Evolutionary conservation across 2,797 vertebrate species (phyloP), one percentile per base, ranked within the genome.

Genomic region (Molossus molossus): DNA sequence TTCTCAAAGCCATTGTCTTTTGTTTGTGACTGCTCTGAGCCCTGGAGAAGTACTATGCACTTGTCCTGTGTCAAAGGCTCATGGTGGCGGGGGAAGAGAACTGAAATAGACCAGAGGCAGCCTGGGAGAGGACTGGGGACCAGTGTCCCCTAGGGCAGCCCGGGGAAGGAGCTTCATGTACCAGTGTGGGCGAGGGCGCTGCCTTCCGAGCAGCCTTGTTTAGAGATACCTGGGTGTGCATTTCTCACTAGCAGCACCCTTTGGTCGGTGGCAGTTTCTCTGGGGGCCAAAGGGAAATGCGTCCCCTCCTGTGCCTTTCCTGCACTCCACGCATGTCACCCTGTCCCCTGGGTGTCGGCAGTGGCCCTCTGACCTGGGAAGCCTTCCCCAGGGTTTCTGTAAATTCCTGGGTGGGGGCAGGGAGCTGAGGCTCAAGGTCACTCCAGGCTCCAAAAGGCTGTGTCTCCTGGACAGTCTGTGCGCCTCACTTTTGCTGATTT

Each of bases 61-160:
- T 62, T 17, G 10, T 15, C 5, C 77, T 21, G 37, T 58, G 62
- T 75, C 64, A 29, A 53, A 84, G 62, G 33, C 3, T 64, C 40
- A 29, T 23, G 27, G 23, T 25, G 40, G 17, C 27, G 87, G 25
- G 3, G 76, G 72, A 67, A 53, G 21, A 70, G 80, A 53, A 33
- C 17, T 53, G 13, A 60, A 57, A 55, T 9, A 27, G 20, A 37
- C 2, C 29, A 37, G 10, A 50, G 14, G 2, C 5, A 0, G 0
- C 11, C 48, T 29, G 20, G 62, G 18, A 79, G 6, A 1, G 18
- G 40, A 2, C 40, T n/a, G 0, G 0, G 12, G 55, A 21, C 6
- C 67, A 12, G 25, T 11, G n/a, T 13, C 9, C 27, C 53, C 2
- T 0, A 11, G 0, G 0, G 25, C 17, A 29, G 15, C 50, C 17